Evolutionary conservation across 2,797 vertebrate species (phyloP), one percentile per base, ranked within the genome.

Genomic region (Cirrhinus molitorella): DNA sequence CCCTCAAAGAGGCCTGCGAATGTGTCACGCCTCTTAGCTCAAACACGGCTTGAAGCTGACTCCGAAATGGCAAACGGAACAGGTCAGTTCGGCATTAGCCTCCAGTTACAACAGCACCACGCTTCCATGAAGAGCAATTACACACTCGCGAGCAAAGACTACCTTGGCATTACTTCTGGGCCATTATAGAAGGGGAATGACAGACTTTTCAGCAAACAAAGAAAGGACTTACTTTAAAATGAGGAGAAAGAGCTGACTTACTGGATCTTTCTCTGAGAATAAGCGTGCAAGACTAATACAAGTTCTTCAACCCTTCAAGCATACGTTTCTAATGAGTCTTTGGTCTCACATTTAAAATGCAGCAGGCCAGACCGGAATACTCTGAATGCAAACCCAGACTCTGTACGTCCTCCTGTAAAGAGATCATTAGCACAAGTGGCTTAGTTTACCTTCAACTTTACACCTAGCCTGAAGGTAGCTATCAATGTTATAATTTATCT

Each of bases 121-220:
- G 85, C 82, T 67, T 85, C 88, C 87, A 85, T 88, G 86, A 90
- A 91, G 89, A 88, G 90, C 90, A 91, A 92, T 92, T 92, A 92
- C 90, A 87, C 88, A 37, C 40, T 66, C 83, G 81, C 8, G 23
- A 79, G 76, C 76, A 68, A 67, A 17, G 75, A 86, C 75, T 63
- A 68, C 73, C 83, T 84, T 61, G 28, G 65, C 80, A 51, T 80
- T 21, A 82, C 70, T 66, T 49, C 70, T 28, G 16, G 80, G 59
- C 80, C 71, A 65, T 70, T 75, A 55, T 66, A 55, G 34, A 75
- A 65, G 12, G 45, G 17, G 45, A 75, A 75, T 82, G 47, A 28
- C 31, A 75, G 59, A 53, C 16, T 53, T 66, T 55, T 82, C 45
- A 16, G 31, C n/a, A 66, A 74, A 75, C 45, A 74, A 53, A 74